Evolutionary conservation across 23 tunicate genomes (phyloP).

Genomic region (Halocynthia roretzi): DNA sequence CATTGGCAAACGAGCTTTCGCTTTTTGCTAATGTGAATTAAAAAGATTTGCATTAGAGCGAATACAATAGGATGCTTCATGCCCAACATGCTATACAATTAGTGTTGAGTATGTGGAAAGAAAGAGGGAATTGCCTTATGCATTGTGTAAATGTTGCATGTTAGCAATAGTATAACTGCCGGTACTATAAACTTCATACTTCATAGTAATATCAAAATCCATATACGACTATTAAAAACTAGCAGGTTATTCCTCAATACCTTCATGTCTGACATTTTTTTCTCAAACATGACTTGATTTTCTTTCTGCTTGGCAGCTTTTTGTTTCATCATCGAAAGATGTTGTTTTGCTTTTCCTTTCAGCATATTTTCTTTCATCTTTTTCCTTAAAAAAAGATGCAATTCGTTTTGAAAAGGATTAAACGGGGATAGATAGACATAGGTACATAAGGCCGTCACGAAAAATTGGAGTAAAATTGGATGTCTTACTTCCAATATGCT

Average conservation of each 20-base stretch:
- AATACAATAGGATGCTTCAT: too few relatives aligned
- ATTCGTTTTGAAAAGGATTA: not conserved
- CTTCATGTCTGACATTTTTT: conserved; percentile 31
- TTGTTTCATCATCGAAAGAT: conserved; percentile 5
- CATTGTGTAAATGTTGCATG: too few relatives aligned
- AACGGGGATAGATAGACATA: not conserved
- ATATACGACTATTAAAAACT: not conserved
- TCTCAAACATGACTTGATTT: conserved; percentile 34
- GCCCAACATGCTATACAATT: too few relatives aligned
- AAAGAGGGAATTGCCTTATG: too few relatives aligned
- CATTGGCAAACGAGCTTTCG: too few relatives aligned
- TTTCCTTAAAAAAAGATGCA: conserved; percentile 3
- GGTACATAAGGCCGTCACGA: not conserved
- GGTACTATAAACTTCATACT: too few relatives aligned
- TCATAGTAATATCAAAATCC: too few relatives aligned
- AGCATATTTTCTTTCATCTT: conserved; percentile 33
- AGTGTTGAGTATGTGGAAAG: too few relatives aligned
- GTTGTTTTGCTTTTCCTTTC: conserved; percentile 7
- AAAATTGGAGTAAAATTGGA: not conserved
- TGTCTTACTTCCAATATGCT: conserved; percentile 40
- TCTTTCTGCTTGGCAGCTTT: conserved; percentile 20
- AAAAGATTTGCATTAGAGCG: too few relatives aligned
- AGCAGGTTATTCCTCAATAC: conserved; percentile 4
- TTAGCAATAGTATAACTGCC: too few relatives aligned
- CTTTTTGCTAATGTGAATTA: too few relatives aligned